phyloP scores from a whole-genome alignment of 37 sponge, comb jelly and placozoan genomes.

The Chondrosia reniformis region DNA sequence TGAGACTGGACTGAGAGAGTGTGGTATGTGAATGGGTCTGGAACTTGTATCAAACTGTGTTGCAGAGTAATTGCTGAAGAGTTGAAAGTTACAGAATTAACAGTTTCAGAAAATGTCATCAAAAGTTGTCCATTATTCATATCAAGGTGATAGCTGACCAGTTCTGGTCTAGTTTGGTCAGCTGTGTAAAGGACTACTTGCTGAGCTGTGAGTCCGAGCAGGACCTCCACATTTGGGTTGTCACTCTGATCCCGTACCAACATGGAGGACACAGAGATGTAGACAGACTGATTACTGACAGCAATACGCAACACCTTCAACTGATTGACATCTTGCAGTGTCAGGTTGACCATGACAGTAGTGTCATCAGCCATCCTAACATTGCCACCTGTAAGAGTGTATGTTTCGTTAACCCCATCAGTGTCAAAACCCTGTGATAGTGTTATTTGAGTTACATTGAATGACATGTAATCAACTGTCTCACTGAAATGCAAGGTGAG shows the following conservation, averaged over 20 bases:
- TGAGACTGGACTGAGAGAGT: slow-evolving; percentile 47
- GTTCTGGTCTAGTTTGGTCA: slow-evolving; percentile 60
- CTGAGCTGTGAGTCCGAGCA: slow-evolving; percentile 41
- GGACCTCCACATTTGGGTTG: slow-evolving; percentile 20
- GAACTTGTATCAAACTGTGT: not conserved
- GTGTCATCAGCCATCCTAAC: slow-evolving; percentile 42
- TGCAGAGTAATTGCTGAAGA: slow-evolving; percentile 69
- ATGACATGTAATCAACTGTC: slow-evolving; percentile 67
- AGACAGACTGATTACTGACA: slow-evolving; percentile 30
- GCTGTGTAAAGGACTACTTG: slow-evolving; percentile 43
- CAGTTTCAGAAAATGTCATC: slow-evolving; percentile 80
- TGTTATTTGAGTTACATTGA: slow-evolving; percentile 48
- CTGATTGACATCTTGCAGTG: slow-evolving; percentile 51
- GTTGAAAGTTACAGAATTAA: slow-evolving; percentile 65
- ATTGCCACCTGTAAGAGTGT: slow-evolving; percentile 45
- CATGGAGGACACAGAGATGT: slow-evolving; percentile 46
- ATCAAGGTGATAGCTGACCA: slow-evolving; percentile 57
- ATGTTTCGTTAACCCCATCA: slow-evolving; percentile 19
- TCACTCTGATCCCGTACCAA: slow-evolving; percentile 63
- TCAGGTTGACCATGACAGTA: slow-evolving; percentile 37
- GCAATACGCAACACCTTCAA: slow-evolving; percentile 71
- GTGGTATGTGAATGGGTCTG: slow-evolving; percentile 41
- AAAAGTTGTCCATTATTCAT: slow-evolving; percentile 45
- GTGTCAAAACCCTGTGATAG: slow-evolving; percentile 47
- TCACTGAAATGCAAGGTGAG: slow-evolving; percentile 78